Percentiles rank a stretch among this genome's conserved stretches.
These are phyloP conservation scores for Bergia sp. DNA, from an alignment of 92 coral and sea anemone genomes.

Conservation along the genomic window DNA sequence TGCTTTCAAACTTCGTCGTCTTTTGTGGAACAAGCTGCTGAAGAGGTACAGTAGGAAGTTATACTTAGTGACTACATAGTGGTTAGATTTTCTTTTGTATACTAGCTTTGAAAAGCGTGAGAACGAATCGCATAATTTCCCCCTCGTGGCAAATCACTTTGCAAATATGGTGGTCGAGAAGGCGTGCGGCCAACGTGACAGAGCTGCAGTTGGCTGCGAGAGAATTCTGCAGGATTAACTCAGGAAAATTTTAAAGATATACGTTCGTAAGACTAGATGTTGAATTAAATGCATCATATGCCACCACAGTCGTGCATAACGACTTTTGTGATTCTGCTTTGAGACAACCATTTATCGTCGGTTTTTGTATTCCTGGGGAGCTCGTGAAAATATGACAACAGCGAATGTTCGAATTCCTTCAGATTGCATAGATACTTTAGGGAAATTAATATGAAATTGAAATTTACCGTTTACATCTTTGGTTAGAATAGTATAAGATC, in stretches of 20 bases:
- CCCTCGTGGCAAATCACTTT: constrained; percentile 46
- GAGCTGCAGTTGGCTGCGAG: constrained; percentile 42
- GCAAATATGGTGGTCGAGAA: constrained; percentile 69
- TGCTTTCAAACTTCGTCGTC: constrained; percentile 68
- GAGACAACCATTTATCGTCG: constrained; percentile 69
- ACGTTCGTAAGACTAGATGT: constrained; percentile 10
- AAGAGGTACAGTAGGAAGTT: constrained; percentile 24
- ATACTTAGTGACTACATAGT: background rate
- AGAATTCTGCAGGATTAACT: constrained; percentile 1
- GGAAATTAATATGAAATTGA: constrained; percentile 10
- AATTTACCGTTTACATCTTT: constrained; percentile 27
- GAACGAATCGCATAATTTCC: constrained; percentile 26
- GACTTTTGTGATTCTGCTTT: constrained; percentile 48
- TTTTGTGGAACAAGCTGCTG: constrained; percentile 62
- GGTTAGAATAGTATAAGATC: background rate
- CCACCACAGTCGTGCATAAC: background rate
- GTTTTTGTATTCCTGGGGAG: constrained; percentile 76
- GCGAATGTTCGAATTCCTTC: constrained; percentile 77
- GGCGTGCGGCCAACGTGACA: constrained; percentile 92
- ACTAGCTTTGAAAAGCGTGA: constrained; percentile 12
- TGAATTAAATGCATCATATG: background rate
- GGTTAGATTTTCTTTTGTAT: constrained; percentile 28
- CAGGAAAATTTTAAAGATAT: constrained; percentile 5
- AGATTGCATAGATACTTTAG: constrained; percentile 49
- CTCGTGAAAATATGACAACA: constrained; percentile 69